Base-by-base conservation (phyloP, 2,888 invertebrate species). In the Aspidapion aeneum region DNA sequence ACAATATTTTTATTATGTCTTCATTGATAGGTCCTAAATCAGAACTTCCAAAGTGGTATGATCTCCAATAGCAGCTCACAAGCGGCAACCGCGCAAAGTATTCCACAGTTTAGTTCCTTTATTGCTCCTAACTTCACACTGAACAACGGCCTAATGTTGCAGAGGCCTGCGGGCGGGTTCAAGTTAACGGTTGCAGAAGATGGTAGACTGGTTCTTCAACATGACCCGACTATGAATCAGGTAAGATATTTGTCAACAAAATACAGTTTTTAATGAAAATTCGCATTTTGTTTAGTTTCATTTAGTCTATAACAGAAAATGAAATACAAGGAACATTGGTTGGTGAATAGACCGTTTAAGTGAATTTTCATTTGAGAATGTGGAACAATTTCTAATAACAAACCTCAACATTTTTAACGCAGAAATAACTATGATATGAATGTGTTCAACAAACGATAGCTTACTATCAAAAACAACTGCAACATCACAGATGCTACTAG, bases 121-220 rank as follows among this genome's bases (percentile, higher is more conserved):
- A 74, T 79, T 61, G 63, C 75, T 7, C 79, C 79, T 2, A 79
- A 79, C 68, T 79, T 79, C 60, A 79, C 79, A 18, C 78, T 79
- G 21, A 79, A 79, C 60, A 79, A 79, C 62, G 79, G 79, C 50
- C 71, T 79, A 61, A 79, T 80, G 75, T 74, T 78, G 59, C 87
- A 86, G 70, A 76, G 87, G 5, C 79, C 78, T 71, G 79, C 78
- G 71, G 87, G 87, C 1, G 87, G 87, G 61, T 81, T 89, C 63
- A 85, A 87, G 64, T 77, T 90, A 61, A 86, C 89, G 0, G 81
- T 89, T 57, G 86, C 87, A 1, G 89, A 90, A 74, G 88, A 89
- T 70, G 89, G 89, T 7, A 80, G 87, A 20, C 80, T 89, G 55
- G 82, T 89, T 52, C 76, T 89, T 58, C 87, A 88, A 55, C 89